Evolutionary conservation across 1,140 invertebrate species (phyloP).

Genomic region (Meloidogyne exigua): DNA sequence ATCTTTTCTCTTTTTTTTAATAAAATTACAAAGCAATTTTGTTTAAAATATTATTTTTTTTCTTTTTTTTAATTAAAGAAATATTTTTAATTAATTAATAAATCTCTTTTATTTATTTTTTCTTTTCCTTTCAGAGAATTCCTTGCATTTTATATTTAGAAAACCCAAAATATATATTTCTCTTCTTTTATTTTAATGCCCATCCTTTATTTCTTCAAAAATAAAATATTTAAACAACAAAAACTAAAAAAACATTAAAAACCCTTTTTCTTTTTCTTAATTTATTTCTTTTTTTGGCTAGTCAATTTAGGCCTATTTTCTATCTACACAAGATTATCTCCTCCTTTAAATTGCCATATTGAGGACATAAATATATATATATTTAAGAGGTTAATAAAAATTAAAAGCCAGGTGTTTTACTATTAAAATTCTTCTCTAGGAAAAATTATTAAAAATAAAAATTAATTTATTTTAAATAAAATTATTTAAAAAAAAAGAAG

Average conservation of each 20-base stretch:
- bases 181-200: not conserved
- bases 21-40: not conserved
- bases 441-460: too few relatives aligned
- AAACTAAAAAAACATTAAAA: slow-evolving; percentile 1
- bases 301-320: not conserved
- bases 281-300: not conserved
- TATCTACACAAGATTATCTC: not conserved
- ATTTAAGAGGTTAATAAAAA: not conserved
- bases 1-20: not conserved
- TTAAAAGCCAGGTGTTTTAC: not conserved
- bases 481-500: too few relatives aligned
- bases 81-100: not conserved
- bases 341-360: not conserved
- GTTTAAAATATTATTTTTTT: not conserved
- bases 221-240: too few relatives aligned
- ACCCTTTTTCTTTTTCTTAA: not conserved
- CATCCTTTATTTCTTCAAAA: not conserved
- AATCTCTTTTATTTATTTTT: not conserved
- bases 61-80: not conserved
- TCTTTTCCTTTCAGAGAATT: not conserved
- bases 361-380: too few relatives aligned
- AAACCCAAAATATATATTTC: too few relatives aligned
- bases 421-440: not conserved
- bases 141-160: not conserved
- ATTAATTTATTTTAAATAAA: too few relatives aligned